Evolutionary conservation across 2,113 vertebrate genomes (phyloP).

Genomic region (Solea solea): DNA sequence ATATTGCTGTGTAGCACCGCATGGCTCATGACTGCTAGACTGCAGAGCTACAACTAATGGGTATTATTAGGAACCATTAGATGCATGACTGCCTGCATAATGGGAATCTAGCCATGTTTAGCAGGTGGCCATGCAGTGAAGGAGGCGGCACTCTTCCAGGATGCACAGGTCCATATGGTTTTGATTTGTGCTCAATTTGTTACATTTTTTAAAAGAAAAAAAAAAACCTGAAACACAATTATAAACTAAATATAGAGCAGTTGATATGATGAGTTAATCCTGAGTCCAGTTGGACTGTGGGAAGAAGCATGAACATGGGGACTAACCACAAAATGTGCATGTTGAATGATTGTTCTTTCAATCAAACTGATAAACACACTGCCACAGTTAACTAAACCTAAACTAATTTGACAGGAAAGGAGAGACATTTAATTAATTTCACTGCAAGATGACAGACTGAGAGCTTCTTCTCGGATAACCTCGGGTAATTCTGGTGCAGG

Average conservation of each 20-base stretch:
- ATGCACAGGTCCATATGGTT: constrained; percentile 77
- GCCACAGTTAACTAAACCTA: background rate
- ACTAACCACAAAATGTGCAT: background rate
- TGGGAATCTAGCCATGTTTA: constrained; percentile 77
- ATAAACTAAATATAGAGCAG: constrained; percentile 13
- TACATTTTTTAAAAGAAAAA: constrained; percentile 31
- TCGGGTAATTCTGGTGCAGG: background rate
- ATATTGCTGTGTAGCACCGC: constrained; percentile 11
- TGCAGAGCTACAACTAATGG: constrained; percentile 66
- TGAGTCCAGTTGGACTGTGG: background rate
- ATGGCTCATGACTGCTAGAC: constrained; percentile 22
- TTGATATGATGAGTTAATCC: background rate
- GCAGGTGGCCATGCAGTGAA: constrained; percentile 76
- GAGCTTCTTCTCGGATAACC: background rate
- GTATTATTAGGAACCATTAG: constrained; percentile 73
- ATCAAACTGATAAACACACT: background rate
- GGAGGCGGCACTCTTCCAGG: constrained; percentile 69
- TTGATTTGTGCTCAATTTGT: constrained; percentile 68
- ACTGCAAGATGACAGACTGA: background rate
- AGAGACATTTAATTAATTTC: constrained; percentile 7
- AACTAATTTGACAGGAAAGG: constrained; percentile 5
- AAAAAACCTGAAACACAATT: constrained; percentile 36
- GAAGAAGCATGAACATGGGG: background rate
- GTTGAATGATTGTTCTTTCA: background rate
- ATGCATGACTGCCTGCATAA: constrained; percentile 70